Evolutionary conservation across 2,888 invertebrate genomes (phyloP).

Genomic region (Ornithoptera priamus): DNA sequence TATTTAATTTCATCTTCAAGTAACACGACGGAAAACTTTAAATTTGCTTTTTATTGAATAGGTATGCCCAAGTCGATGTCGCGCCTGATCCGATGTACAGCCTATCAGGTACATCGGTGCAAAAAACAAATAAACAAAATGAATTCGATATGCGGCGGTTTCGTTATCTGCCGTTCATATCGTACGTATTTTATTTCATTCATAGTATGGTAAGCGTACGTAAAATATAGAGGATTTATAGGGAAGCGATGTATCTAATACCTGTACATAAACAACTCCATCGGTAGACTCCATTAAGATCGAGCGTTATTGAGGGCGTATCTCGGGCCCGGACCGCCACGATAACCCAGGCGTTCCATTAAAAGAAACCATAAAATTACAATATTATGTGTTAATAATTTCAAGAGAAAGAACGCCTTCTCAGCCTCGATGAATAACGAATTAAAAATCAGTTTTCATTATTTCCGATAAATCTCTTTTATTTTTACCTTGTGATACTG

Average conservation of each 20-base stretch:
- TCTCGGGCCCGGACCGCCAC: constrained; percentile 60
- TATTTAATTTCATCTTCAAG: constrained; percentile 16
- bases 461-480: constrained; percentile 48
- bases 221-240: constrained; percentile 27
- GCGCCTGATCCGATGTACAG: constrained; percentile 33
- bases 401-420: constrained; percentile 63
- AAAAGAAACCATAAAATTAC: constrained; percentile 77
- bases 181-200: constrained; percentile 28
- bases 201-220: constrained; percentile 27
- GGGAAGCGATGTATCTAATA: constrained; percentile 31
- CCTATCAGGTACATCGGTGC: constrained; percentile 34
- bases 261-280: constrained; percentile 46
- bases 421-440: constrained; percentile 51
- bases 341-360: constrained; percentile 74
- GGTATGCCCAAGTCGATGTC: constrained; percentile 11
- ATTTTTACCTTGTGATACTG: constrained; percentile 42
- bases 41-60: constrained; percentile 18
- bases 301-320: constrained; percentile 67
- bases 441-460: constrained; percentile 62
- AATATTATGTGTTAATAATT: constrained; percentile 80
- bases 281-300: constrained; percentile 66
- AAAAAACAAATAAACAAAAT: constrained; percentile 30
- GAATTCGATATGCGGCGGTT: constrained; percentile 9
- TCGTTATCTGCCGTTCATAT: constrained; percentile 18
- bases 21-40: constrained; percentile 8